Percentiles rank a stretch among this genome's conserved stretches.
phyloP scores from a whole-genome alignment of 1,140 invertebrate species.

The Cydia splendana region DNA sequence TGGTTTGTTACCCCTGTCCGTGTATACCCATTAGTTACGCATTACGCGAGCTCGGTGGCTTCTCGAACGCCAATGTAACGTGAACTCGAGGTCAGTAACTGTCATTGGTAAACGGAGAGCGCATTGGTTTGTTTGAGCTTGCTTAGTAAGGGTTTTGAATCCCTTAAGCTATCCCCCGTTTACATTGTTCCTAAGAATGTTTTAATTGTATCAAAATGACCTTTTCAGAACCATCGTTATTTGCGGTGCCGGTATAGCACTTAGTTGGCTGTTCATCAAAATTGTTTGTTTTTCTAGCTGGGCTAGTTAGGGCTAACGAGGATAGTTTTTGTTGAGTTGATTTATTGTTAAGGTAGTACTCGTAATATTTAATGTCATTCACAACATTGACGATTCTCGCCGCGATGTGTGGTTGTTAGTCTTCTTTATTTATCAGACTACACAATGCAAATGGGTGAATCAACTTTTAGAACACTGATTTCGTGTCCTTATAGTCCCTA shows the following conservation, averaged over 20 bases:
- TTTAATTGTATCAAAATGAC: constrained; percentile 9
- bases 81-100: too few relatives aligned
- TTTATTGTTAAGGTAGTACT: not conserved
- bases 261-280: not conserved
- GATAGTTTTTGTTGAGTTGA: not conserved
- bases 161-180: not conserved
- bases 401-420: not conserved
- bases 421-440: too few relatives aligned
- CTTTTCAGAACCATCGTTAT: not conserved
- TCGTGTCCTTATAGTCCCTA: too few relatives aligned
- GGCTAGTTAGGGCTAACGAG: not conserved
- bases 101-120: too few relatives aligned
- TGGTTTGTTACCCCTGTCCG: too few relatives aligned
- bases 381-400: not conserved
- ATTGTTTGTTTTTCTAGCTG: constrained; percentile 17
- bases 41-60: too few relatives aligned
- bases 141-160: not conserved
- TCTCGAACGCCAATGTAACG: too few relatives aligned
- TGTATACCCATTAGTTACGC: too few relatives aligned
- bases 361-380: not conserved
- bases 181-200: constrained; percentile 12
- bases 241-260: not conserved
- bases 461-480: too few relatives aligned
- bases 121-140: not conserved
- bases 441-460: too few relatives aligned